phyloP scores from a whole-genome alignment of 2,888 invertebrate genomes.

The Lagria hirta region DNA sequence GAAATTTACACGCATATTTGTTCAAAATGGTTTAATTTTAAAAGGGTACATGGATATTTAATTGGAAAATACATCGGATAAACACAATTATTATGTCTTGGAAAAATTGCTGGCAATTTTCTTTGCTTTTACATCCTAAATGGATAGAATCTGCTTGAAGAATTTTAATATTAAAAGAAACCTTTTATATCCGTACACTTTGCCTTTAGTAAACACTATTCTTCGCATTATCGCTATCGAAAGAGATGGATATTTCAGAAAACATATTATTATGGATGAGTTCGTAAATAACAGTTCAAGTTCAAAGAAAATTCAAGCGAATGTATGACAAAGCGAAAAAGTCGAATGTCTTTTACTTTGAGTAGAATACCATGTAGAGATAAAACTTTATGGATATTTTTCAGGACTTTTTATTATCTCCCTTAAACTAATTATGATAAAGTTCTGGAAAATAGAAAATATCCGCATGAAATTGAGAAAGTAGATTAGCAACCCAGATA shows the following conservation, averaged over 20 bases:
- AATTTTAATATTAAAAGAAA: slow-evolving; percentile 14
- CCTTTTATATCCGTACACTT: slow-evolving; percentile 5
- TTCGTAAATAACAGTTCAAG: slow-evolving; percentile 19
- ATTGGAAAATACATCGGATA: too few relatives aligned
- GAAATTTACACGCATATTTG: too few relatives aligned
- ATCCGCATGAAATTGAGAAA: slow-evolving; percentile 36
- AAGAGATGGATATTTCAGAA: slow-evolving; percentile 2
- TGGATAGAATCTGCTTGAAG: slow-evolving; percentile 9
- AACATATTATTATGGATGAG: slow-evolving; percentile 16
- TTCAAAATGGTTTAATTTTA: too few relatives aligned
- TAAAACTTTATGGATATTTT: slow-evolving; percentile 16
- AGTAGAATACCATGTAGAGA: slow-evolving; percentile 20
- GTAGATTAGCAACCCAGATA: slow-evolving; percentile 40
- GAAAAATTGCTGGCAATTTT: too few relatives aligned
- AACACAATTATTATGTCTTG: too few relatives aligned
- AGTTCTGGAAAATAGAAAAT: slow-evolving; percentile 31
- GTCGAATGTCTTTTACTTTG: slow-evolving; percentile 2
- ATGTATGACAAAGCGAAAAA: too few relatives aligned
- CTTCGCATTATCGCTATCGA: slow-evolving; percentile 2
- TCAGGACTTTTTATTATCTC: slow-evolving; percentile 31
- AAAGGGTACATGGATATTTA: too few relatives aligned
- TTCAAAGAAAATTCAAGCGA: slow-evolving; percentile 18
- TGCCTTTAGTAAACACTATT: slow-evolving; percentile 11
- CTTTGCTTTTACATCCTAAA: slow-evolving; percentile 4
- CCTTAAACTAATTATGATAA: slow-evolving; percentile 40